These are phyloP conservation scores for Manis crassicaudata DNA, from an alignment of 2,797 vertebrate species.

Conservation along the genomic window DNA sequence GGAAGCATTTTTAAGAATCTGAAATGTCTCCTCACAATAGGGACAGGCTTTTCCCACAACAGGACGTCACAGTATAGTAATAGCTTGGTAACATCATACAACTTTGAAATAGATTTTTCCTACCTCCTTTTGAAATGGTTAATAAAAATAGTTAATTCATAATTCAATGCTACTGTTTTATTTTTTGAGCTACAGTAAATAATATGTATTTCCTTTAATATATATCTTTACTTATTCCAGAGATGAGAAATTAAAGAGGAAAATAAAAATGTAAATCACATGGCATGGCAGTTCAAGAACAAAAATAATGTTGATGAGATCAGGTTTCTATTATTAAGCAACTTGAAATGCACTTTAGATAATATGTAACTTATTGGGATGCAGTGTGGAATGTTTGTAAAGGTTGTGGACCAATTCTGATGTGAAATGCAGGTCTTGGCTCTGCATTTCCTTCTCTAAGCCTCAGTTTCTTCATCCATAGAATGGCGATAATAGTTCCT, in stretches of 20 bases:
- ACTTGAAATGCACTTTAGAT: background rate
- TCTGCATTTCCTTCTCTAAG: background rate
- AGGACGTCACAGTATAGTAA: background rate
- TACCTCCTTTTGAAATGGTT: background rate
- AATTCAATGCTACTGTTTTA: background rate
- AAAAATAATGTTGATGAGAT: background rate
- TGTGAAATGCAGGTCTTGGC: rapidly evolving
- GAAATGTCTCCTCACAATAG: background rate
- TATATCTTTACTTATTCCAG: background rate
- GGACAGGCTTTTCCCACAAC: background rate
- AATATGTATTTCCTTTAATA: background rate
- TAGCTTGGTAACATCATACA: background rate
- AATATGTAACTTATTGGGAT: background rate
- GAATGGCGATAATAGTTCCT: background rate
- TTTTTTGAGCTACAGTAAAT: background rate
- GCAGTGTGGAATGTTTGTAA: background rate
- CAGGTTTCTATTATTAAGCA: background rate
- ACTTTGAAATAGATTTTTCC: background rate
- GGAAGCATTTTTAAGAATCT: background rate
- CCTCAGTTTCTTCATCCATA: background rate
- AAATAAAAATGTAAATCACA: background rate
- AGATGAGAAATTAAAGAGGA: background rate
- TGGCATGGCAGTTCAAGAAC: background rate
- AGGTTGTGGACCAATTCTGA: background rate
- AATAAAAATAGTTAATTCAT: background rate